Percentiles rank a stretch among this genome's conserved stretches.
These are phyloP conservation scores for Potamilus streckersoni DNA, from an alignment of 1,140 invertebrate genomes.

Conservation along the genomic window DNA sequence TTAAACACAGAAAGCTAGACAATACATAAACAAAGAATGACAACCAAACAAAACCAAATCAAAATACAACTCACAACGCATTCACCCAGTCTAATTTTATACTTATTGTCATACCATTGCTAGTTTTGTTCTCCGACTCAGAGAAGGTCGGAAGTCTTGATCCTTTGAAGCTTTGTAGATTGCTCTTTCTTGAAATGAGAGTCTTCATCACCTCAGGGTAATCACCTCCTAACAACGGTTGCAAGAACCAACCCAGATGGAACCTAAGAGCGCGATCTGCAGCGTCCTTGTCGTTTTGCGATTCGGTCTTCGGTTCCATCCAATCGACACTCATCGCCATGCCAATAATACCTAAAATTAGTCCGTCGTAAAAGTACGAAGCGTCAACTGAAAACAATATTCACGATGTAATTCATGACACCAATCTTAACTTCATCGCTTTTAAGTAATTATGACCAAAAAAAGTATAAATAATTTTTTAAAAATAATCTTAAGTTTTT, in stretches of 20 bases:
- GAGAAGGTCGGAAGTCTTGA: conserved; percentile 49
- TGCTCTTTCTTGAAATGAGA: conserved; percentile 33
- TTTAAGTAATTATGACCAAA: not conserved
- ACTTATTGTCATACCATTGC: conserved; percentile 34
- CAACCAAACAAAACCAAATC: not conserved
- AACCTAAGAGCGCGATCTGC: conserved; percentile 48
- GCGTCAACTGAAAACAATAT: not conserved
- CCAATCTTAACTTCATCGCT: not conserved
- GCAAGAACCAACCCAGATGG: conserved; percentile 59
- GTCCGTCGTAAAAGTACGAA: not conserved
- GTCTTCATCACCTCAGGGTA: conserved; percentile 64
- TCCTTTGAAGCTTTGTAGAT: conserved; percentile 25
- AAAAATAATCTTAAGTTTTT: not conserved
- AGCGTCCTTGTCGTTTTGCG: conserved; percentile 37
- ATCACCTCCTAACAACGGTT: conserved; percentile 60
- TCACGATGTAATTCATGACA: not conserved
- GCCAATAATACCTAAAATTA: conserved; percentile 43
- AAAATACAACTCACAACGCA: not conserved
- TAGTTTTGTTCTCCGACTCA: conserved; percentile 22
- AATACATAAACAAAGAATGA: not conserved
- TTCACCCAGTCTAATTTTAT: not conserved
- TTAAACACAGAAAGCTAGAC: no score
- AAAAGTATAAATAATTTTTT: not conserved
- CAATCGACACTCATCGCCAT: conserved; percentile 50
- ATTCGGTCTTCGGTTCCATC: conserved; percentile 41